A percentile compares a stretch with the other conserved stretches of the same genome.
Conservation (phyloP, 2,113 vertebrate genomes). For the Setophaga kirtlandii region DNA sequence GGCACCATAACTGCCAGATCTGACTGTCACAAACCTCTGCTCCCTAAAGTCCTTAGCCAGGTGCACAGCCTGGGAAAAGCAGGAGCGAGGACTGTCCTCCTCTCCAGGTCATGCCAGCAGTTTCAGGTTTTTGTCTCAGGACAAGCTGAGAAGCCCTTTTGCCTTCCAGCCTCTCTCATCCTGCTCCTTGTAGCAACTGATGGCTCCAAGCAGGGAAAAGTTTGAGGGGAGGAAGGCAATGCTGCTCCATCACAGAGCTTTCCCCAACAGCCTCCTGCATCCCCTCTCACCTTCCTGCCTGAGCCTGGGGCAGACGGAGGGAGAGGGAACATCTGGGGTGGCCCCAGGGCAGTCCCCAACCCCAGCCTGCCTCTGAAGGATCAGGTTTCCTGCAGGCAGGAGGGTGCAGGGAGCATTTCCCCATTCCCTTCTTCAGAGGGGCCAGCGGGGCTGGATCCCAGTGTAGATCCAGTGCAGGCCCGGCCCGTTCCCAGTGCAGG, state of each 20-base stretch:
- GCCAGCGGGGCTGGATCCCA: background rate
- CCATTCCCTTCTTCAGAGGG: background rate
- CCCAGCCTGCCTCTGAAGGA: fast-evolving
- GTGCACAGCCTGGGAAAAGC: too few relatives aligned
- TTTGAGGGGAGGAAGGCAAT: background rate
- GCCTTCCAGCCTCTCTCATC: background rate
- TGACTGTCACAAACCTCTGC: background rate
- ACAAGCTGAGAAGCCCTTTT: background rate
- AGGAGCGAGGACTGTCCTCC: background rate
- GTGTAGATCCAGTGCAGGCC: too few relatives aligned
- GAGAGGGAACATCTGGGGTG: background rate
- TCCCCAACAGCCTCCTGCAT: fast-evolving
- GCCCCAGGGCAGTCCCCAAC: background rate
- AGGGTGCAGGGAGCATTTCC: background rate
- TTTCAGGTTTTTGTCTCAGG: background rate
- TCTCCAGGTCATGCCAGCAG: background rate
- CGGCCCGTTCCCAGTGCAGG: too few relatives aligned
- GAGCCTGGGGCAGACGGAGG: background rate
- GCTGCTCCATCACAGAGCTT: fast-evolving
- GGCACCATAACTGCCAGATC: fast-evolving
- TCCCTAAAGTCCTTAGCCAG: background rate
- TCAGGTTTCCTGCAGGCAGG: fast-evolving
- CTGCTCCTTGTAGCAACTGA: background rate
- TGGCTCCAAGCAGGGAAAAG: fast-evolving
- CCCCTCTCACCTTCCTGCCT: background rate